These are phyloP conservation scores for Alaudala cheleensis DNA, from an alignment of 2,113 vertebrate genomes.

Conservation along the genomic window DNA sequence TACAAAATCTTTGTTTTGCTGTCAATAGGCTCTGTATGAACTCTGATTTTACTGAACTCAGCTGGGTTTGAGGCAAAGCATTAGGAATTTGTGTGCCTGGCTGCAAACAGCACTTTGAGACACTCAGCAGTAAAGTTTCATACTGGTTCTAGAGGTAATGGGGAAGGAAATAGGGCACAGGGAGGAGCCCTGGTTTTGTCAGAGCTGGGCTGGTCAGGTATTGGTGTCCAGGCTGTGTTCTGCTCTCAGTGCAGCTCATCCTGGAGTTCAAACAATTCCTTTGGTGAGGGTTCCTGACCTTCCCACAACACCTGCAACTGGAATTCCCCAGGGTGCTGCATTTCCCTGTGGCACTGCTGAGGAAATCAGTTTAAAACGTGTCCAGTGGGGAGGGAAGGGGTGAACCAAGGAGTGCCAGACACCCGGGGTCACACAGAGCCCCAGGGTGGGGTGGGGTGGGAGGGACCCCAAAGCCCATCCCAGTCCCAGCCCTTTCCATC, in stretches of 20 bases:
- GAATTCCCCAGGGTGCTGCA: not conserved
- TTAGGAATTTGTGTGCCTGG: too few species aligned
- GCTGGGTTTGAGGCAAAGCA: not conserved
- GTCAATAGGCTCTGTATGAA: not conserved
- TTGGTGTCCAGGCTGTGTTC: not conserved
- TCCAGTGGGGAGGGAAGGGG: not conserved
- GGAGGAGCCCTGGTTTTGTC: not conserved
- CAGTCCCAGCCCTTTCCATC: not conserved
- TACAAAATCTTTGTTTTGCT: not conserved
- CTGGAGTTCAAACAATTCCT: not conserved
- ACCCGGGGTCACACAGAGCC: not conserved
- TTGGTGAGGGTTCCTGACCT: not conserved
- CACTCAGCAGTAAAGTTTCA: not conserved
- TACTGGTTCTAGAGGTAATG: fast-evolving
- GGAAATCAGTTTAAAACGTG: not conserved
- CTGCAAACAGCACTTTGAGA: not conserved
- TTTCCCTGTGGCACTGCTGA: fast-evolving
- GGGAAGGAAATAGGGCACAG: not conserved
- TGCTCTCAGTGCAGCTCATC: not conserved
- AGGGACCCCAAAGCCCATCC: not conserved
- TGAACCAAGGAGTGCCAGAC: too few species aligned
- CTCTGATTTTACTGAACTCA: not conserved
- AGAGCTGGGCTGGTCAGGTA: fast-evolving
- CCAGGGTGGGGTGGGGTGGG: not conserved
- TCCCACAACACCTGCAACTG: fast-evolving